A percentile compares a stretch with the other conserved stretches of the same genome.
These are phyloP conservation scores for Andrena trimmerana DNA, from an alignment of 2,888 invertebrate species.

Conservation along the genomic window DNA sequence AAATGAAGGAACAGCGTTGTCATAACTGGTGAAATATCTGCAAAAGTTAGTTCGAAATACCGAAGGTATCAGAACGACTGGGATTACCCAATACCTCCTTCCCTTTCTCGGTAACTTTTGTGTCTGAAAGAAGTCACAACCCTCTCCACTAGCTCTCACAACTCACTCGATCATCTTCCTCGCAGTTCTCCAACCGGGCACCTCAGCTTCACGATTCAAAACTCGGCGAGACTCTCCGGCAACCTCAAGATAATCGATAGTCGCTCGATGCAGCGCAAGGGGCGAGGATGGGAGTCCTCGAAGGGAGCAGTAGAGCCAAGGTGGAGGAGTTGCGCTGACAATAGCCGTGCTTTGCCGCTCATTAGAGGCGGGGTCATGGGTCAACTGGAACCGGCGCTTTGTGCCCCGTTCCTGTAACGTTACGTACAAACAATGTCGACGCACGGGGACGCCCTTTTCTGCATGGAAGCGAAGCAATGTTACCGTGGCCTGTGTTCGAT, in stretches of 20 bases:
- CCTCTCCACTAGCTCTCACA: not conserved
- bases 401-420: conserved; percentile 71
- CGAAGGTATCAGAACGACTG: too few species aligned
- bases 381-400: conserved; percentile 76
- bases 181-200: too few species aligned
- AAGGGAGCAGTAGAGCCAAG: conserved; percentile 42
- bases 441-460: conserved; percentile 60
- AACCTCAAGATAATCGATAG: conserved; percentile 48
- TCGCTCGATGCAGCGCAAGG: conserved; percentile 24
- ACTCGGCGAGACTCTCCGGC: not conserved
- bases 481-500: conserved; percentile 41
- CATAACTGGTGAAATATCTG: too few species aligned
- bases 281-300: conserved; percentile 45
- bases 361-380: conserved; percentile 81
- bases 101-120: not conserved
- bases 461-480: conserved; percentile 27
- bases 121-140: not conserved
- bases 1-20: too few species aligned
- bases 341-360: conserved; percentile 81
- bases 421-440: conserved; percentile 75
- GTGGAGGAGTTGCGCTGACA: conserved; percentile 69
- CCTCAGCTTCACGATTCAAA: not conserved
- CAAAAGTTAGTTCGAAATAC: too few species aligned
- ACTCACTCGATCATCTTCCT: too few species aligned
- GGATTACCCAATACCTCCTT: too few species aligned